These are phyloP conservation scores for Tipula confusa DNA, from an alignment of 2,888 invertebrate species.

Conservation along the genomic window DNA sequence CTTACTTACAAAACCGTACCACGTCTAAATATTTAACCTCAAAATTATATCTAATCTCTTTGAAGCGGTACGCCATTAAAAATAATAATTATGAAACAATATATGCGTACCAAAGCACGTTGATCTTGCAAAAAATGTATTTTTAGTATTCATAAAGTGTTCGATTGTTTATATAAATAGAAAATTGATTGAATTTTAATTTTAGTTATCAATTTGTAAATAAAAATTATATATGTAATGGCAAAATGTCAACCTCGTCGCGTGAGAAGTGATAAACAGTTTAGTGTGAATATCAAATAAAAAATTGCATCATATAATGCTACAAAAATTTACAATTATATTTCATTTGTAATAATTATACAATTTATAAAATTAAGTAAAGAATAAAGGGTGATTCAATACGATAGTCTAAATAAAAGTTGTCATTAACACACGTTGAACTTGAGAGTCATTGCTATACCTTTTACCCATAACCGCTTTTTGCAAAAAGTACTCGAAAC, in stretches of 20 bases:
- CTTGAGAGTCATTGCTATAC: too few species aligned
- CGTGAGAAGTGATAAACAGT: neutral
- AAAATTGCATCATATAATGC: neutral
- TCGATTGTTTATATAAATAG: neutral
- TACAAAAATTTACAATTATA: neutral
- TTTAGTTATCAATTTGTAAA: neutral
- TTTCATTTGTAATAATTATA: too few species aligned
- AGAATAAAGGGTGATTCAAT: too few species aligned
- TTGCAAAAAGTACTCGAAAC: too few species aligned
- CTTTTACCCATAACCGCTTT: too few species aligned
- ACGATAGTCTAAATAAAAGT: too few species aligned
- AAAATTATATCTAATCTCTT: neutral
- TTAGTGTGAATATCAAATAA: neutral
- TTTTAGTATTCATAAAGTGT: neutral
- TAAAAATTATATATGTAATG: neutral
- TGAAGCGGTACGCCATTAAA: neutral
- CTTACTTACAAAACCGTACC: too few species aligned
- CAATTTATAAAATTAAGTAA: too few species aligned
- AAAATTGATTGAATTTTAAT: conserved; percentile 20
- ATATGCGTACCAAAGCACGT: neutral
- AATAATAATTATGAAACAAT: neutral
- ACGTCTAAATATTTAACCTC: neutral
- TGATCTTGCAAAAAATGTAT: neutral
- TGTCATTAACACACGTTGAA: too few species aligned
- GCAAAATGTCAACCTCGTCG: neutral